These are phyloP conservation scores for Tragulus kanchil DNA, from an alignment of 2,113 vertebrate genomes.

Conservation along the genomic window DNA sequence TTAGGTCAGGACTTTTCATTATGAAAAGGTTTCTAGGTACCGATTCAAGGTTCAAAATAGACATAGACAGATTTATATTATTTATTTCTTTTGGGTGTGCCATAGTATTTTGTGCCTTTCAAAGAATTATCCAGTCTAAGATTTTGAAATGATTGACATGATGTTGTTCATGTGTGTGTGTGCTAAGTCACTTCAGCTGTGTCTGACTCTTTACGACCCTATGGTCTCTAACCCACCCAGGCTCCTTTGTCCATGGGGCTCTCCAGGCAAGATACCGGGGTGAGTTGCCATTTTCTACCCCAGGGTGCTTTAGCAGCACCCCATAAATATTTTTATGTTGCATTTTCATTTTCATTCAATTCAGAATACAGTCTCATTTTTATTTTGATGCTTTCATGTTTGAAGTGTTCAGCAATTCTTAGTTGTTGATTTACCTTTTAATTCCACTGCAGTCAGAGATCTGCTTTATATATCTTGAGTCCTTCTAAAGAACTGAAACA, in stretches of 20 bases:
- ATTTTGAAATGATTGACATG: not conserved
- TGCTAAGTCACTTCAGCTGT: not conserved
- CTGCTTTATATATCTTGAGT: not conserved
- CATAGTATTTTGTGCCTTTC: not conserved
- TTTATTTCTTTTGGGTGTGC: not conserved
- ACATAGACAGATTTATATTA: not conserved
- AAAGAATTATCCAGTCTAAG: not conserved
- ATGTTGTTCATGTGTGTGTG: not conserved
- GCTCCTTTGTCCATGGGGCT: not conserved
- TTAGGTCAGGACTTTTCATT: not conserved
- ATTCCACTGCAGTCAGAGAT: not conserved
- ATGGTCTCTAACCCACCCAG: fast-evolving
- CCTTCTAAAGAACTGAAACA: not conserved
- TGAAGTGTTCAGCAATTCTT: not conserved
- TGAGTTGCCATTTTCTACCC: not conserved
- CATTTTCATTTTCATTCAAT: not conserved
- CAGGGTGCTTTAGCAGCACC: not conserved
- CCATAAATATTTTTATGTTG: not conserved
- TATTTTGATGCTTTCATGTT: not conserved
- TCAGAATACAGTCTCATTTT: not conserved
- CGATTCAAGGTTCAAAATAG: not conserved
- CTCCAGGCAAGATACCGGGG: not conserved
- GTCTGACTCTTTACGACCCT: not conserved
- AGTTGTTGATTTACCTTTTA: not conserved
- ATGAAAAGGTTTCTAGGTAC: not conserved